Conservation (phyloP, 1,140 invertebrate species). For the Linepithema humile region DNA sequence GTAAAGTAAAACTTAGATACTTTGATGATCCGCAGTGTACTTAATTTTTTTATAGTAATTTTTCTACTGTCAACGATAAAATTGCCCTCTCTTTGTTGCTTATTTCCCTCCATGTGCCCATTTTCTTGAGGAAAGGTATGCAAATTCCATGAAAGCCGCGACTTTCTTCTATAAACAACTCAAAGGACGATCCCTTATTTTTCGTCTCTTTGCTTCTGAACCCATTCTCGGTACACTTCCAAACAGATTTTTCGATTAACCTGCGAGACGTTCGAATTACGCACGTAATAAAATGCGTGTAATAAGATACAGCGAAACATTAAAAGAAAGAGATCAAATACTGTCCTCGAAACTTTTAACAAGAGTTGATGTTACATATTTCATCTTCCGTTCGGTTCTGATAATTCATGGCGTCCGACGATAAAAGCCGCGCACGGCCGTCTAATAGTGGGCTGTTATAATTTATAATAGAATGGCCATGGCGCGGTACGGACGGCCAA, state of each 20-base stretch:
- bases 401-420: slow-evolving; percentile 70
- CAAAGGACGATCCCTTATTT: slow-evolving; percentile 39
- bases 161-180: slow-evolving; percentile 48
- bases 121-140: slow-evolving; percentile 43
- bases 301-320: neutral
- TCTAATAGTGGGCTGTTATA: slow-evolving; percentile 72
- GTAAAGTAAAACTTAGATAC: neutral
- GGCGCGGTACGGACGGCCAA: slow-evolving; percentile 60
- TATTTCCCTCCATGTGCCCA: slow-evolving; percentile 37
- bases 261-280: neutral
- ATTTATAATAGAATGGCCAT: slow-evolving; percentile 73
- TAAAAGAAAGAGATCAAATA: neutral
- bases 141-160: slow-evolving; percentile 45
- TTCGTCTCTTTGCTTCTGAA: slow-evolving; percentile 16
- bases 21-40: slow-evolving; percentile 25
- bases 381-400: no score
- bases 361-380: no score
- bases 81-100: slow-evolving; percentile 38
- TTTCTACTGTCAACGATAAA: slow-evolving; percentile 51
- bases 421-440: slow-evolving; percentile 75
- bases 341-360: no score
- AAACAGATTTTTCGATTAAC: slow-evolving; percentile 48
- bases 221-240: slow-evolving; percentile 17
- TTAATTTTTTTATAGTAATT: slow-evolving; percentile 43
- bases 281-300: neutral